Base-by-base conservation (phyloP, 2,888 invertebrate genomes). In the Odontocolon sp. region DNA sequence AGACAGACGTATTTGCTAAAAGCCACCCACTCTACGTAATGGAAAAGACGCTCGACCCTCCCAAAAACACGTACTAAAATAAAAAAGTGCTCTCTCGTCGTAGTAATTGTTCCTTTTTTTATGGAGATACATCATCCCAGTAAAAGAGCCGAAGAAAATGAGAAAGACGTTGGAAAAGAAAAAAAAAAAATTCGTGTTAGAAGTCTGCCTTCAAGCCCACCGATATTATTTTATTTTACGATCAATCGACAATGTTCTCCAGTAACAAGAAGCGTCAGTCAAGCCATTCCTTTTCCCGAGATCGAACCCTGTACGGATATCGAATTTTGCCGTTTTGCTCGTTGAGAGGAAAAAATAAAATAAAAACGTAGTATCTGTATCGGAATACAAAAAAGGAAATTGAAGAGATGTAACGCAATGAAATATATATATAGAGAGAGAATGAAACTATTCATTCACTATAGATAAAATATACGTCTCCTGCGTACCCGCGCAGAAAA, bases 271-370 rank as follows among this genome's bases (percentile, higher is more conserved):
- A 18, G 9, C 23, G 9, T 14, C 14, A 23, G 23, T 36, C 61
- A 36, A 47, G 36, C 63, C 64, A 31, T 36, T 38, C 38, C 16
- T 31, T 47, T 40, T 28, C 54, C 31, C 28, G 45, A 28, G 28
- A 42, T 23, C 38, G 26, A 40, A 8, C 11, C 14, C 42, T 16
- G 26, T 42, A n/a, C n/a, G 63, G 23, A 57, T 69, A 74, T 69
- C 63, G 69, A 63, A 63, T 64, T 64, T 74, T 64, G 31, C 54
- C 47, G n/a, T 40, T 40, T 57, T 16, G 38, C 57, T 23, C 57
- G 40, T 23, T 54, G 36, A 14, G 56, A 21, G 26, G 11, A 47
- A 61, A 45, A 42, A 54, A 33, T 14, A 45, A 28, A 66, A 9
- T 9, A 52, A 28, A 14, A 28, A 42, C 14, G 38, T 28, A 9